phyloP scores from a whole-genome alignment of 2,797 vertebrate species.

The Oreochromis grahami region DNA sequence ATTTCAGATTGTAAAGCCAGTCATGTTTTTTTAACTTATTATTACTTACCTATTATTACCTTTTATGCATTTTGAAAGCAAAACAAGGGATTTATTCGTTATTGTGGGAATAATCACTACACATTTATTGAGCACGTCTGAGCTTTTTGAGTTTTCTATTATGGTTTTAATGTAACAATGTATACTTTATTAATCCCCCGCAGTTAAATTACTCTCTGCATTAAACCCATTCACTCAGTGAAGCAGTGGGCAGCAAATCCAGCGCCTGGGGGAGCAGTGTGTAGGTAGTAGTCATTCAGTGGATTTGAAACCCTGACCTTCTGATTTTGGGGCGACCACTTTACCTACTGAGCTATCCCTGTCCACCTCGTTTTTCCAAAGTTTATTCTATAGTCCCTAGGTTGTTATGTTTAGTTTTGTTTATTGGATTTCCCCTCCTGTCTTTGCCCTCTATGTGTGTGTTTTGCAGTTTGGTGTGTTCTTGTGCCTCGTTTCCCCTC shows the following conservation, averaged over 20 bases:
- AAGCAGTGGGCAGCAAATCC: not conserved
- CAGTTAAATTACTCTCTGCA: not conserved
- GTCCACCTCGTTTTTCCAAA: not conserved
- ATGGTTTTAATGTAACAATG: not conserved
- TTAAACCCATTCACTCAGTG: not conserved
- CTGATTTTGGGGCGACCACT: not conserved
- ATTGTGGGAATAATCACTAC: not conserved
- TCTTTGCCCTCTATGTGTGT: not conserved
- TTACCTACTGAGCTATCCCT: not conserved
- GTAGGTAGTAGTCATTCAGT: not conserved
- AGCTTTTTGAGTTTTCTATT: not conserved
- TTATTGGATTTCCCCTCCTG: not conserved
- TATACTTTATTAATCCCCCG: not conserved
- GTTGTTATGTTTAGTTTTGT: not conserved
- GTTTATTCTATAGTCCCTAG: not conserved
- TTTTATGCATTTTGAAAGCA: not conserved
- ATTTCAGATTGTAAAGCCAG: not conserved
- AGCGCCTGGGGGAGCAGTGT: not conserved
- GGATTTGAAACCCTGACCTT: rapidly evolving
- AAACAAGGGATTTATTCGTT: not conserved
- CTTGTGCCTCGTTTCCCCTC: not conserved
- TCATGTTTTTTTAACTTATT: not conserved
- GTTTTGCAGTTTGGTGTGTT: not conserved
- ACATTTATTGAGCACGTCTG: not conserved
- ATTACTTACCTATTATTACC: not conserved